A percentile compares a stretch with the other conserved stretches of the same genome.
phyloP scores from a whole-genome alignment of 92 coral and sea anemone species.

The Umimayanthus chanpuru region DNA sequence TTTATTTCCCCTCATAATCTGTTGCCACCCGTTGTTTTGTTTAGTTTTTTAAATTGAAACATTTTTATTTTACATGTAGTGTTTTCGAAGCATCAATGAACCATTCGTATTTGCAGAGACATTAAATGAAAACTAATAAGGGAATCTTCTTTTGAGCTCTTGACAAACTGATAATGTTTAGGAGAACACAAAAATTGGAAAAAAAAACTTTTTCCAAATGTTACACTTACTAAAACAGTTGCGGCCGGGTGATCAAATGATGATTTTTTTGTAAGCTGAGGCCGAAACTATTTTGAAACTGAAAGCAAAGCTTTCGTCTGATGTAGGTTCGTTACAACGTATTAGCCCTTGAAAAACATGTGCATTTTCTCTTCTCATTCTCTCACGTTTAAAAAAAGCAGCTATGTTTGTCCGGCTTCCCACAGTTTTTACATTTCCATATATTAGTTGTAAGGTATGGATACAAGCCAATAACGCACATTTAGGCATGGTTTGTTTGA shows the following conservation, averaged over 20 bases:
- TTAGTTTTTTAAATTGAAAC: no score
- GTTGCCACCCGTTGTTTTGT: background rate
- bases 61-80: background rate
- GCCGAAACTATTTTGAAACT: background rate
- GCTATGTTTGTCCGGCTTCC: background rate
- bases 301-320: background rate
- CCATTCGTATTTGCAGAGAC: background rate
- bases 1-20: background rate
- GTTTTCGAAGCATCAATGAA: no score
- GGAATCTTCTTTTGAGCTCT: background rate
- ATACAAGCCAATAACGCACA: background rate
- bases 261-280: background rate
- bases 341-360: no score
- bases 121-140: no score
- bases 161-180: no score
- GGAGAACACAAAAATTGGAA: no score
- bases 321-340: no score
- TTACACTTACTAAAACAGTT: no score
- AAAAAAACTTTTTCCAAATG: background rate
- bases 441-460: background rate
- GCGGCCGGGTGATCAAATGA: background rate
- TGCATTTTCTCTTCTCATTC: no score
- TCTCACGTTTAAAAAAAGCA: background rate
- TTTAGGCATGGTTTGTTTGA: background rate
- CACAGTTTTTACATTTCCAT: background rate